These are phyloP conservation scores for Pseudomyrmex pallidus DNA, from an alignment of 1,140 invertebrate genomes.

Conservation along the genomic window DNA sequence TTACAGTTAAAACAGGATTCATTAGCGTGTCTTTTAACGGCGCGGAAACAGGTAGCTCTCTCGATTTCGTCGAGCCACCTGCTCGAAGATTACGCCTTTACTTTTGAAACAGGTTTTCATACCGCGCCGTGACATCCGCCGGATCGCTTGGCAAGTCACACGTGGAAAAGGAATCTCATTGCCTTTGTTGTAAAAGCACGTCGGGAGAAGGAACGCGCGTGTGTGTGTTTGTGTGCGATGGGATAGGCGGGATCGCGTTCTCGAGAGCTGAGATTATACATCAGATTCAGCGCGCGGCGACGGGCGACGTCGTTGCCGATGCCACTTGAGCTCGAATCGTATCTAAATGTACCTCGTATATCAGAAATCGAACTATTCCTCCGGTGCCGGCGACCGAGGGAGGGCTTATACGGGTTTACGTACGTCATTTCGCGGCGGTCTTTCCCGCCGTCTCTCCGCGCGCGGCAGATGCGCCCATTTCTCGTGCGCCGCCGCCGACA, in stretches of 20 bases:
- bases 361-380: slow-evolving; percentile 71
- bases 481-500: slow-evolving; percentile 33
- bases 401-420: slow-evolving; percentile 41
- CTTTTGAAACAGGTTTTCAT: slow-evolving; percentile 43
- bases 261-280: slow-evolving; percentile 68
- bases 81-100: slow-evolving; percentile 32
- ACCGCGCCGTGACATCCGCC: slow-evolving; percentile 16
- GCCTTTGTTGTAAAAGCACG: slow-evolving; percentile 61
- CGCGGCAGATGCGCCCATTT: slow-evolving; percentile 56
- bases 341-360: slow-evolving; percentile 74
- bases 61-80: slow-evolving; percentile 54
- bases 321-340: slow-evolving; percentile 68
- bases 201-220: background rate
- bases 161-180: slow-evolving; percentile 67
- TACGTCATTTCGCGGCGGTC: slow-evolving; percentile 66
- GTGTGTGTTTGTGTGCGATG: background rate
- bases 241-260: background rate
- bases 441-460: slow-evolving; percentile 32
- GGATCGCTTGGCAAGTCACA: slow-evolving; percentile 30
- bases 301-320: slow-evolving; percentile 54
- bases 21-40: slow-evolving; percentile 26
- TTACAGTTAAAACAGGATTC: background rate
- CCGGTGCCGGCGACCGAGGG: background rate
- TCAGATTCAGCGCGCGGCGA: slow-evolving; percentile 62
- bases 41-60: slow-evolving; percentile 27